A percentile compares a stretch with the other conserved stretches of the same genome.
phyloP scores from a whole-genome alignment of 2,888 invertebrate species.

The Macrophya alboannulata region DNA sequence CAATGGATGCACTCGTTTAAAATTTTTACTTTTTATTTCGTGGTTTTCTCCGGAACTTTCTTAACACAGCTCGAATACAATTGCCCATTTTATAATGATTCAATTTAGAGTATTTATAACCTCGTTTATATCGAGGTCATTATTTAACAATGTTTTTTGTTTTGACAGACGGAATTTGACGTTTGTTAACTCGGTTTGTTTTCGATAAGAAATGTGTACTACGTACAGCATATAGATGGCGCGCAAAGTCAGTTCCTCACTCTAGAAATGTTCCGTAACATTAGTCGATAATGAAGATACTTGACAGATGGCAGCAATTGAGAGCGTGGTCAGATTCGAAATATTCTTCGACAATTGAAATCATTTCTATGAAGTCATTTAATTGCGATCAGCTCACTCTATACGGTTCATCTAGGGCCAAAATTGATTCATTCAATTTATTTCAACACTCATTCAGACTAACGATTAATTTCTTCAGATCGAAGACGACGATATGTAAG shows the following conservation, averaged over 20 bases:
- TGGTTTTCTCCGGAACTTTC: constrained; percentile 66
- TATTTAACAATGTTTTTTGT: constrained; percentile 32
- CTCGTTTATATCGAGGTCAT: constrained; percentile 10
- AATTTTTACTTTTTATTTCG: constrained; percentile 66
- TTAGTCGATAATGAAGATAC: background rate
- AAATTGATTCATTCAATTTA: background rate
- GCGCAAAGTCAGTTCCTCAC: background rate
- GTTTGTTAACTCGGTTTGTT: background rate
- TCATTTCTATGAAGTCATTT: background rate
- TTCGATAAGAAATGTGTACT: background rate
- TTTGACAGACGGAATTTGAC: constrained; percentile 48
- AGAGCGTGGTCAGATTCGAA: background rate
- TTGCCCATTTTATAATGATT: constrained; percentile 67
- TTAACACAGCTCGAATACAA: constrained; percentile 68
- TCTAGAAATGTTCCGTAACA: background rate
- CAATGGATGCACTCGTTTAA: constrained; percentile 12
- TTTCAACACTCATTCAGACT: background rate
- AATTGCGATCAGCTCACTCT: background rate
- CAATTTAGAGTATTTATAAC: constrained; percentile 18
- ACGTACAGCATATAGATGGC: background rate
- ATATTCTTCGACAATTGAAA: background rate
- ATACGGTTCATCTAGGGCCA: background rate
- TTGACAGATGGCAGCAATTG: background rate
- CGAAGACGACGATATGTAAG: background rate
- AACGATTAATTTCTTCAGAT: background rate